Percentiles rank a stretch among this genome's conserved stretches.
Evolutionary conservation across 2,113 vertebrate species (phyloP).

Genomic region (Xyrauchen texanus): DNA sequence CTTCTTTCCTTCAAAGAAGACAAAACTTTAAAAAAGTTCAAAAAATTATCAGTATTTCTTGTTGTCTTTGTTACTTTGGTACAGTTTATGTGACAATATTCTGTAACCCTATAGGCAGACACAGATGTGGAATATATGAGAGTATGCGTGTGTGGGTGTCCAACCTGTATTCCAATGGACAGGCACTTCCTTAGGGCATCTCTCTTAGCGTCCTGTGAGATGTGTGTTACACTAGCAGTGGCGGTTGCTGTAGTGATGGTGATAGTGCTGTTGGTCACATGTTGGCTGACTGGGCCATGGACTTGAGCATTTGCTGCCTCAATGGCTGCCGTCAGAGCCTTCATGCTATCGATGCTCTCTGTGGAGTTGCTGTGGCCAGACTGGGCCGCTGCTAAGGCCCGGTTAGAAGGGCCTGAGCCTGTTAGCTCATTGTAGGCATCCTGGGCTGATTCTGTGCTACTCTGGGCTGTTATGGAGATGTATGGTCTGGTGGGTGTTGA

Average conservation of each 20-base stretch:
- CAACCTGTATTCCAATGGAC: constrained; percentile 95
- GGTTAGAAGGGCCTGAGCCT: constrained; percentile 60
- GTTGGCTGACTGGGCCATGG: constrained; percentile 94
- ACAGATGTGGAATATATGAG: background rate
- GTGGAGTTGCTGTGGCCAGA: constrained; percentile 97
- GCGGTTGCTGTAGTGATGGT: constrained; percentile 68
- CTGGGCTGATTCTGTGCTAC: constrained; percentile 98
- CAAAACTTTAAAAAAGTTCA: no score
- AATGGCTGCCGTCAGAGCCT: constrained; percentile 95
- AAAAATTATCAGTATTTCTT: no score
- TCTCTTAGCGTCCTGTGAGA: constrained; percentile 65
- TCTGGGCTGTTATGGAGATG: constrained; percentile 98
- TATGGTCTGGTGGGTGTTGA: constrained; percentile 91
- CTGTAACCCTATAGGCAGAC: no score
- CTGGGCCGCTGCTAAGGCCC: constrained; percentile 63
- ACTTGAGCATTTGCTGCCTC: constrained; percentile 97
- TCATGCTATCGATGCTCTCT: constrained; percentile 98
- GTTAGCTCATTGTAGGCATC: constrained; percentile 93
- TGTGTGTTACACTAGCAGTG: constrained; percentile 19
- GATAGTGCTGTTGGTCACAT: constrained; percentile 84
- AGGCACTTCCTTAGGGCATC: constrained; percentile 88
- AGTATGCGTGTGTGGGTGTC: background rate
- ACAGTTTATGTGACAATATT: background rate
- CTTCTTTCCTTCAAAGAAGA: no score
- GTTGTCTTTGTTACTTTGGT: background rate